phyloP scores from a whole-genome alignment of 2,113 vertebrate genomes.

The Saguinus imperator region DNA sequence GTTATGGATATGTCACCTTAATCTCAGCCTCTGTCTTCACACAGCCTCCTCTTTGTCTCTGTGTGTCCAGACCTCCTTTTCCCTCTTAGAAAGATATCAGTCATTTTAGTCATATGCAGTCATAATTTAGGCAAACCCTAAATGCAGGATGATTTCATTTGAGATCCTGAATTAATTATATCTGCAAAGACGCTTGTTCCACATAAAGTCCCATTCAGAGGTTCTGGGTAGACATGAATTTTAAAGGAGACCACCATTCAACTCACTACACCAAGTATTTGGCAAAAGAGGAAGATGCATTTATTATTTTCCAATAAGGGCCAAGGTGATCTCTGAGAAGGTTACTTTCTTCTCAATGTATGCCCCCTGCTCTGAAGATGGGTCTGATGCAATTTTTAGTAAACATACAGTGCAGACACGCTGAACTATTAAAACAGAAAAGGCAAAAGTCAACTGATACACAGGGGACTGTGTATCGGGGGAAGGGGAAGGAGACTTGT shows the following conservation, averaged over 20 bases:
- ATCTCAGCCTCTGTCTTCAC: background rate
- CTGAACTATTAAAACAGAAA: background rate
- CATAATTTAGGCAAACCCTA: background rate
- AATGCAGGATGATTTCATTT: background rate
- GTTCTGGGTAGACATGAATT: background rate
- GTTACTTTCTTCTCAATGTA: background rate
- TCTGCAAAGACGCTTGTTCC: background rate
- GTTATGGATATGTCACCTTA: background rate
- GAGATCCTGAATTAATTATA: background rate
- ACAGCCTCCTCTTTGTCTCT: background rate
- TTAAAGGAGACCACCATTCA: background rate
- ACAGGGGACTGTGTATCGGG: background rate
- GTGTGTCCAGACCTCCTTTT: background rate
- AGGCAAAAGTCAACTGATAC: background rate
- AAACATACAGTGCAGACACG: background rate
- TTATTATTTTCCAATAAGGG: conserved; percentile 18
- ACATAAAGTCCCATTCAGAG: background rate
- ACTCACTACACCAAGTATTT: background rate
- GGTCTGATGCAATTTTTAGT: background rate
- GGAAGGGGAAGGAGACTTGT: background rate
- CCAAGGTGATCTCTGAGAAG: background rate
- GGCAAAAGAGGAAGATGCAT: background rate
- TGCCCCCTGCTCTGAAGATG: background rate
- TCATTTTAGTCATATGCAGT: no score
- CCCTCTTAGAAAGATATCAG: background rate